These are phyloP conservation scores for Branchinecta lindahli DNA, from an alignment of 1,140 invertebrate genomes.

Conservation along the genomic window DNA sequence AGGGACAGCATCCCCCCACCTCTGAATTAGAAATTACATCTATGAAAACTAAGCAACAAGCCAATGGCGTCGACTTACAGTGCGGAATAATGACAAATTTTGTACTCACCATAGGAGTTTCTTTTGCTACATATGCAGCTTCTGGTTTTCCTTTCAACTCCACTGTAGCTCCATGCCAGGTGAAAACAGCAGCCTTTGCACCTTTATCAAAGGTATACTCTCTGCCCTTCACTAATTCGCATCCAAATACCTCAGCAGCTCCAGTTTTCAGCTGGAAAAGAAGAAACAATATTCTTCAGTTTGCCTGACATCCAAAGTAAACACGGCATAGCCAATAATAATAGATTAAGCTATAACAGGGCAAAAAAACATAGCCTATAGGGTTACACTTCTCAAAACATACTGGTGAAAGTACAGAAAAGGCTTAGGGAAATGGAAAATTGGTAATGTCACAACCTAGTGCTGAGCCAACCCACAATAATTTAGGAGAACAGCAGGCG, in stretches of 20 bases:
- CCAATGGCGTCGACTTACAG: too few species aligned
- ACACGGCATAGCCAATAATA: neutral
- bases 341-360: neutral
- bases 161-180: slow-evolving; percentile 82
- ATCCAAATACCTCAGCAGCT: slow-evolving; percentile 89
- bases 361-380: slow-evolving; percentile 14
- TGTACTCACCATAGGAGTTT: slow-evolving; percentile 70
- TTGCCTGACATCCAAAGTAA: neutral
- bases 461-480: too few species aligned
- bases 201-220: slow-evolving; percentile 76
- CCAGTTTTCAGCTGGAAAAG: slow-evolving; percentile 57
- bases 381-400: too few species aligned
- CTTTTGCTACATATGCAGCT: slow-evolving; percentile 82
- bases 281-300: slow-evolving; percentile 15
- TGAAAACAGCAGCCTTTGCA: slow-evolving; percentile 88
- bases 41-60: too few species aligned
- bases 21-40: too few species aligned
- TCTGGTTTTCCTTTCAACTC: slow-evolving; percentile 72
- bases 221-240: slow-evolving; percentile 85
- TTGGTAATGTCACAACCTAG: too few species aligned
- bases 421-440: too few species aligned
- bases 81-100: too few species aligned
- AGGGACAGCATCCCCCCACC: too few species aligned
- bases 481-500: too few species aligned
- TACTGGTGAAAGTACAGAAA: too few species aligned